Base-by-base conservation (phyloP, 2,797 vertebrate genomes). In the Ataeniobius toweri region DNA sequence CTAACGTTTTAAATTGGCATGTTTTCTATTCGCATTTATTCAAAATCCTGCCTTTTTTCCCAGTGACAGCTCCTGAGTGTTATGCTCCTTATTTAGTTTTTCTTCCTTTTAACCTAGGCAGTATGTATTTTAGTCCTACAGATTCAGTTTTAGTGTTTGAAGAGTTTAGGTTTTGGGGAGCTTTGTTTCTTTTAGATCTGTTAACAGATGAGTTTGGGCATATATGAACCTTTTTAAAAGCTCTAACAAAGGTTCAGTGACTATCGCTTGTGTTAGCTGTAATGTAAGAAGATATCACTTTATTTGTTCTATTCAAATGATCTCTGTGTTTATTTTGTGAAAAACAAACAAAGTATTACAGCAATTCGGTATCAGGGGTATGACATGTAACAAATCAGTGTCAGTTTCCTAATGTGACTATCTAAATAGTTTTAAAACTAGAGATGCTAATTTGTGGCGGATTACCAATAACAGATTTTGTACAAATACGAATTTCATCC, bases 41-140 rank as follows among this genome's bases (percentile, higher is more conserved):
- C 31, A 50, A 7, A 50, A 16, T 55, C 44, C 24, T 22, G 28
- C 24, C 74, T 65, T 14, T 28, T 46, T 46, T 75, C 76, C 14
- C n/a, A 39, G 3, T 6, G 10, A 6, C 59, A 13, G 50, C 39
- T 72, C 28, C 7, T 63, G 6, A 16, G 36, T 1, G 8, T 36
- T 2, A 28, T 59, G 31, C 74, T 48, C 56, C 39, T 26, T 20
- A 20, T 50, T 58, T 79, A 41, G 48, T 61, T 80, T 58, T 56
- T 36, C n/a, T 50, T 65, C 18, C 48, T 26, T 44, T 58, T 67
- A 16, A 9, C 5, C 63, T 22, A 24, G 10, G 50, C 76, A 69
- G 69, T 41, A 61, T 81, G 69, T 51, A 28, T 78, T 14, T n/a
- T 69, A 67, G 73, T 51, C 73, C 14, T 46, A 58, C 70, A 78